Evolutionary conservation across 2,797 vertebrate genomes (phyloP).

Genomic region (Chrysocyon brachyurus): DNA sequence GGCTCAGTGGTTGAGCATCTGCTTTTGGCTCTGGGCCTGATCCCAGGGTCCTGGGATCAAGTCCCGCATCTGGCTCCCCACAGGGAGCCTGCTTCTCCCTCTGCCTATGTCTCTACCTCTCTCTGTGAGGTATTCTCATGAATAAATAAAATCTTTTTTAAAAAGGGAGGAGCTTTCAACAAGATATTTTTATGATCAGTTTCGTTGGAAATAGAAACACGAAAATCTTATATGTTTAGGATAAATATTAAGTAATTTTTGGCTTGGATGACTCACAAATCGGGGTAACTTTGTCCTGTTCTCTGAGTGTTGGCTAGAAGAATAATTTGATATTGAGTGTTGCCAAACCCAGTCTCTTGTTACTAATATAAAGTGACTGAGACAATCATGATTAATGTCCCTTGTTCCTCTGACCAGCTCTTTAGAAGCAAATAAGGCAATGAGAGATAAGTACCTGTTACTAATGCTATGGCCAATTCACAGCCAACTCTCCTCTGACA

Average conservation of each 20-base stretch:
- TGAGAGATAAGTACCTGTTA: conserved; percentile 66
- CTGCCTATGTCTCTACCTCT: no score
- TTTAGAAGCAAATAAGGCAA: conserved; percentile 64
- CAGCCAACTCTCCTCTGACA: conserved; percentile 5
- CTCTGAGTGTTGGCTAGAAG: conserved; percentile 39
- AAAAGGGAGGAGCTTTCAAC: neutral
- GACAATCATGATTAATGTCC: conserved; percentile 65
- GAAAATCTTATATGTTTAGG: neutral
- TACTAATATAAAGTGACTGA: conserved; percentile 74
- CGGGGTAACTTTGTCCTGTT: conserved; percentile 34
- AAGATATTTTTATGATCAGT: conserved; percentile 20
- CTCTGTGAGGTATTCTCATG: no score
- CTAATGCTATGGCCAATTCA: neutral
- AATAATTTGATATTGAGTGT: conserved; percentile 63
- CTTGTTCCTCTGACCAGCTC: conserved; percentile 63
- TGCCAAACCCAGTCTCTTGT: conserved; percentile 69
- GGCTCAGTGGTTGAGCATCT: no score
- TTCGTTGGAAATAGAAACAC: conserved; percentile 53
- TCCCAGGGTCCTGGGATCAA: no score
- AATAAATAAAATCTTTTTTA: no score
- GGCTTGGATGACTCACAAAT: conserved; percentile 60
- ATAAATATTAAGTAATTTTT: conserved; percentile 65
- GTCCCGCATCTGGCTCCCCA: no score
- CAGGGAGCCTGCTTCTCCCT: no score
- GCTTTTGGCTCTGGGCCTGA: no score